Evolutionary conservation across 2,888 invertebrate species (phyloP), one percentile per base, ranked within the genome.

Genomic region (Teleiodes luculella): DNA sequence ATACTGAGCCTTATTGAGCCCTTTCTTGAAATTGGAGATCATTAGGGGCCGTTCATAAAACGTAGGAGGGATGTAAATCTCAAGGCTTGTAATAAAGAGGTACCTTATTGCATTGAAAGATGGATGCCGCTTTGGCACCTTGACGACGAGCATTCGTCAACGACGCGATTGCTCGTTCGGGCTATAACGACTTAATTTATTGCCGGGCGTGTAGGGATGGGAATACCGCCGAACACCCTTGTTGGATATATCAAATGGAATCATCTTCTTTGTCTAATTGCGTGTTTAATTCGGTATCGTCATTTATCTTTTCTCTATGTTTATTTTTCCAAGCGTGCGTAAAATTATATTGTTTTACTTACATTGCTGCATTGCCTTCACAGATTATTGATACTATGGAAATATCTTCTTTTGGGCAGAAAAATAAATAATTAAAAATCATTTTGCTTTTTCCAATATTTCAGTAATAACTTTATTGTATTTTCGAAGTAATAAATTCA

Each of bases 81-180:
- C 43, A 28, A 43, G 43, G 43, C 13, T 11, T 28, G 43, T 43
- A 43, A 43, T 43, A 20, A 43, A 49, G 35, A 33, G 37, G 18
- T 10, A 41, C 39, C 50, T 49, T 49, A 53, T 41, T 41, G 49
- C 48, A 43, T 13, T 31, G 24, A 48, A 49, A 41, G 53, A 54
- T 41, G 41, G 24, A 48, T 54, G 48, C 24, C 36, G n/a, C 13
- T 47, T 52, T 46, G 46, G 48, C 48, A 57, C 47, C 41, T 43
- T 46, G 47, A 46, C 54, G 47, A 37, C 13, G 51, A 18, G 24
- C 54, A 49, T 57, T 55, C 49, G 39, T 57, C 57, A 57, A 49
- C 35, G 20, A 31, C 50, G 41, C 39, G 49, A 57, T 57, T 56
- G 53, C 56, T 56, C 56, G 49, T 53, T 56, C 39, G 33, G 45